Conservation (phyloP, 2,888 invertebrate genomes). For the Chamaedrilus cognettii region DNA sequence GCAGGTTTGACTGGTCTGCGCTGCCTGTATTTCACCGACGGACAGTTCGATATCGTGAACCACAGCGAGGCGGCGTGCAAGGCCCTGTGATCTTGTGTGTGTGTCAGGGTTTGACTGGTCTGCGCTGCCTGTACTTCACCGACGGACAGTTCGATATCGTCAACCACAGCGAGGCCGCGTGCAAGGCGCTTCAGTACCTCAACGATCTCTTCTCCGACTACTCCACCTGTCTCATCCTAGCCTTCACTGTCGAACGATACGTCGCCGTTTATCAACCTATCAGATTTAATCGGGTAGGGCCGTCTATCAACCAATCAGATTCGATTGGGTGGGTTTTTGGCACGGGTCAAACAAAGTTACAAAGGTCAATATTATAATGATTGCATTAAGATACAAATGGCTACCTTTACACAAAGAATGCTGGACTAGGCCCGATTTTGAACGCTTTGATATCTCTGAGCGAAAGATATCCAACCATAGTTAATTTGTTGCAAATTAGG, state of each 20-base stretch:
- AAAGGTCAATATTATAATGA: too few relatives aligned
- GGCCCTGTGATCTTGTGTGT: too few relatives aligned
- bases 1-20: not conserved
- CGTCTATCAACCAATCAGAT: conserved; percentile 37
- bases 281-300: conserved; percentile 36
- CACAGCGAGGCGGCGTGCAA: too few relatives aligned
- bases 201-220: conserved; percentile 38
- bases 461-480: too few relatives aligned
- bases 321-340: conserved; percentile 32
- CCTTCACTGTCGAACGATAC: conserved; percentile 40
- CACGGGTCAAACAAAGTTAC: too few relatives aligned
- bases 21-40: not conserved
- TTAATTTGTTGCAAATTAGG: too few relatives aligned
- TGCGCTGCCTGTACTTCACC: not conserved
- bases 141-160: not conserved
- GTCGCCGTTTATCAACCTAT: conserved; percentile 39
- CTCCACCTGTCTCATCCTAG: conserved; percentile 38
- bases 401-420: too few relatives aligned
- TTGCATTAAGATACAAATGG: too few relatives aligned
- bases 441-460: too few relatives aligned
- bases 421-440: too few relatives aligned
- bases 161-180: conserved; percentile 28
- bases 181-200: conserved; percentile 36
- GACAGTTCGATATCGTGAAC: too few relatives aligned
- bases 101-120: too few relatives aligned